Conservation (phyloP, 2,888 invertebrate genomes). For the Troglohyphantes excavatus region DNA sequence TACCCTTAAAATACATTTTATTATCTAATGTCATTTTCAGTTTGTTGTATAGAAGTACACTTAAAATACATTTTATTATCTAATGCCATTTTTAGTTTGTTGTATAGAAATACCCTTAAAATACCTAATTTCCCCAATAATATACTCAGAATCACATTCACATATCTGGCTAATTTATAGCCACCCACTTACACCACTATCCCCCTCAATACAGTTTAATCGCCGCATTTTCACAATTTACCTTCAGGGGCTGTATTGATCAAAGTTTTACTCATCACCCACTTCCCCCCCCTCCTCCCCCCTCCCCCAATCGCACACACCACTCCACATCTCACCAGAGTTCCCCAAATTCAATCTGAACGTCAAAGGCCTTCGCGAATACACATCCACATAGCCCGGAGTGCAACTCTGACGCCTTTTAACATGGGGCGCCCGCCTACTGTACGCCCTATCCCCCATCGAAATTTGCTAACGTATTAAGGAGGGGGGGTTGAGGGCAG, state of each 20-base stretch:
- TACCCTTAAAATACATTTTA: too few relatives aligned
- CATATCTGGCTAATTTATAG: slow-evolving; percentile 13
- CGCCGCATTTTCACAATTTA: slow-evolving; percentile 53
- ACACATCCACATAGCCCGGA: slow-evolving; percentile 39
- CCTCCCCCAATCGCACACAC: not conserved
- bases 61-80: too few relatives aligned
- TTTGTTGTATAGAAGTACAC: too few relatives aligned
- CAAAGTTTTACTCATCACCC: slow-evolving; percentile 54
- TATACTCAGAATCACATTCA: not conserved
- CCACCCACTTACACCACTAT: slow-evolving; percentile 39
- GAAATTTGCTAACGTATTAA: slow-evolving; percentile 34
- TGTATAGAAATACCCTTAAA: too few relatives aligned
- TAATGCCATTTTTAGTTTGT: too few relatives aligned
- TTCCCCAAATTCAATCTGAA: slow-evolving; percentile 64
- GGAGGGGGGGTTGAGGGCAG: slow-evolving; percentile 24
- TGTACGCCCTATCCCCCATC: not conserved
- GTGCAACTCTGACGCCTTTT: slow-evolving; percentile 56
- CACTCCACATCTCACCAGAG: slow-evolving; percentile 3
- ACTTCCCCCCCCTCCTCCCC: not conserved
- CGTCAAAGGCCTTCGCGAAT: slow-evolving; percentile 49
- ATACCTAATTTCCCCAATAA: too few relatives aligned
- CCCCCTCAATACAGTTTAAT: not conserved
- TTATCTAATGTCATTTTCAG: too few relatives aligned
- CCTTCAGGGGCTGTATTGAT: slow-evolving; percentile 65
- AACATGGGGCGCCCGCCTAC: slow-evolving; percentile 13